Evolutionary conservation across 2,888 invertebrate species (phyloP).

Genomic region (Nasonia oneida): DNA sequence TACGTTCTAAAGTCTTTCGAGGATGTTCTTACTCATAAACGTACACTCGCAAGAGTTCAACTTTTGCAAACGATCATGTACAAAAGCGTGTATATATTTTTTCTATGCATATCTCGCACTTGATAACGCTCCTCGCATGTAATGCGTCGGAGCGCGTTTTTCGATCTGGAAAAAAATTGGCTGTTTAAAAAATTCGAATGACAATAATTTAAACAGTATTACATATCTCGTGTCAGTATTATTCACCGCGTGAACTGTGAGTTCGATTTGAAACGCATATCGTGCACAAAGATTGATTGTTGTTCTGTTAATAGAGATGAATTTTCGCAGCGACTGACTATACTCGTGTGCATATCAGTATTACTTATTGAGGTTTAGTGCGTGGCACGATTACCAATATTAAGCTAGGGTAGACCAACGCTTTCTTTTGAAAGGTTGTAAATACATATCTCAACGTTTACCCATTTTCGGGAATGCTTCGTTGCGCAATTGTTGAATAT

Average conservation of each 20-base stretch:
- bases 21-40: background rate
- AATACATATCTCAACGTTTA: background rate
- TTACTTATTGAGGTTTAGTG: background rate
- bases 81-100: background rate
- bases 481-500: background rate
- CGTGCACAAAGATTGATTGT: background rate
- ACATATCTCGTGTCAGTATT: background rate
- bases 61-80: background rate
- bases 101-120: background rate
- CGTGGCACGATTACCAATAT: background rate
- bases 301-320: background rate
- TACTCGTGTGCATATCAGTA: slow-evolving; percentile 3
- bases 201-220: background rate
- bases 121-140: background rate
- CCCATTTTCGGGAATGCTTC: background rate
- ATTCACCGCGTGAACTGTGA: background rate
- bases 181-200: background rate
- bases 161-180: background rate
- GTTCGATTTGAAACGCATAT: background rate
- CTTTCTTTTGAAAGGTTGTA: slow-evolving; percentile 9
- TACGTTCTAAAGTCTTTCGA: slow-evolving; percentile 65
- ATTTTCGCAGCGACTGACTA: background rate
- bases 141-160: background rate
- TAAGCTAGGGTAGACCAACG: background rate
- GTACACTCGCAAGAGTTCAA: background rate